Base-by-base conservation (phyloP, 53 echinoderm and acorn worm species). In the Crossaster papposus region DNA sequence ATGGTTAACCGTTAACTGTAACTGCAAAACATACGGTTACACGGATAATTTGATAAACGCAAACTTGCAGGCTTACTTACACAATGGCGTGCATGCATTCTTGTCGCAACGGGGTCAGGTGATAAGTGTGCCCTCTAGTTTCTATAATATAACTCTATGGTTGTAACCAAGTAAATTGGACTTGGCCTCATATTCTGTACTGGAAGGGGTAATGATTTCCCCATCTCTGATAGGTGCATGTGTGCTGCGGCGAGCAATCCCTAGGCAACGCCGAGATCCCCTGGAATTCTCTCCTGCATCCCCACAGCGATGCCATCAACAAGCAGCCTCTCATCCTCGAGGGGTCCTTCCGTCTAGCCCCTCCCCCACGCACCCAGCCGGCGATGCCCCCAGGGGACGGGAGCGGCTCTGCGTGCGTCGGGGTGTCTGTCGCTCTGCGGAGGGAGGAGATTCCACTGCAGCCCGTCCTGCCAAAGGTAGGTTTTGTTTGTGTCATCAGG, bases 201-300 rank as follows among this genome's bases (percentile, higher is more conserved):
- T 33, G 31, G 7, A n/a, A 33, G 15, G 53, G 11, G 29, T 52
- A 18, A 80, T 20, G 14, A 14, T 52, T 4, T 10, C 53, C 51
- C 80, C 50, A 54, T 35, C 38, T 11, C 55, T 30, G 34, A 54
- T 52, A 99, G 99, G 81, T 99, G 63, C 95, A 99, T 54, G 89
- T 99, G 15, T 96, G 96, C 90, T 92, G 96, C 80, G 99, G 96
- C 30, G 95, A 96, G 24, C 90, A 91, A 31, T 94, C 92, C 15
- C 91, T 99, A 17, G 99, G 99, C 36, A 85, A 89, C 37, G 58
- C 92, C 51, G 80, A 89, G 51, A 91, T 99, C n/a, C 88, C 92
- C 0, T 90, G 93, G 64, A 92, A 81, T 72, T 80, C 80, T 30
- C 87, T 99, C 38, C 90, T 99, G 77, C 89, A 62, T 10, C 93